Percentiles rank a stretch among this genome's conserved stretches.
These are phyloP conservation scores for Fabriciana adippe DNA, from an alignment of 2,888 invertebrate species.

Conservation along the genomic window DNA sequence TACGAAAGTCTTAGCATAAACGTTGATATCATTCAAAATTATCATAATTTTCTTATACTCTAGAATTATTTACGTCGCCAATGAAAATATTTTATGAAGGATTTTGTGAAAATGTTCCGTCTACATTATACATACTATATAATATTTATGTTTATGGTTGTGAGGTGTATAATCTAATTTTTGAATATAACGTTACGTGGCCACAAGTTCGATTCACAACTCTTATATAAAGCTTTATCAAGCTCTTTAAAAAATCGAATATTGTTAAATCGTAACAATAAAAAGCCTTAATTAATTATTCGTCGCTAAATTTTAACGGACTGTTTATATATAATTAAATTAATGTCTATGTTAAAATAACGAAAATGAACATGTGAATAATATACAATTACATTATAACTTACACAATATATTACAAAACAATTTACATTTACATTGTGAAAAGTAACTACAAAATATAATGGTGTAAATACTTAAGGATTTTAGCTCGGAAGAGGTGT, in stretches of 20 bases:
- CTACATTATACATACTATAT: slow-evolving; percentile 13
- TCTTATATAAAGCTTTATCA: slow-evolving; percentile 80
- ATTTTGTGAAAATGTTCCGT: not conserved
- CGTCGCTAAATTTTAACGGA: slow-evolving; percentile 48
- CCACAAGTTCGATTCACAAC: slow-evolving; percentile 82
- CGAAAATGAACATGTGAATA: slow-evolving; percentile 20
- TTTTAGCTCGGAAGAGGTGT: slow-evolving; percentile 45
- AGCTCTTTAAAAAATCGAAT: slow-evolving; percentile 76
- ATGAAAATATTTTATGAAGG: slow-evolving; percentile 5
- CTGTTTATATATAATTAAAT: slow-evolving; percentile 21
- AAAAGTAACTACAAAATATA: slow-evolving; percentile 27
- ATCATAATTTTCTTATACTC: not conserved
- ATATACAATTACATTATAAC: slow-evolving; percentile 20
- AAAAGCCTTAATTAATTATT: slow-evolving; percentile 37
- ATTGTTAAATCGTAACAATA: slow-evolving; percentile 47
- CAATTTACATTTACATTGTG: slow-evolving; percentile 42
- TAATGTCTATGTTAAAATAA: not conserved
- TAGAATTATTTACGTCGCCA: not conserved
- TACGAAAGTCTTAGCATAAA: not conserved
- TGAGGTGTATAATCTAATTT: slow-evolving; percentile 65
- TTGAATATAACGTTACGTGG: slow-evolving; percentile 72
- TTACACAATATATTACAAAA: slow-evolving; percentile 36
- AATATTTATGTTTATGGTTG: slow-evolving; percentile 51
- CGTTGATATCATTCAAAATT: not conserved
- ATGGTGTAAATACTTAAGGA: not conserved